Evolutionary conservation across 2,888 invertebrate species (phyloP), one percentile per base, ranked within the genome.

Genomic region (Epicampocera succincta): DNA sequence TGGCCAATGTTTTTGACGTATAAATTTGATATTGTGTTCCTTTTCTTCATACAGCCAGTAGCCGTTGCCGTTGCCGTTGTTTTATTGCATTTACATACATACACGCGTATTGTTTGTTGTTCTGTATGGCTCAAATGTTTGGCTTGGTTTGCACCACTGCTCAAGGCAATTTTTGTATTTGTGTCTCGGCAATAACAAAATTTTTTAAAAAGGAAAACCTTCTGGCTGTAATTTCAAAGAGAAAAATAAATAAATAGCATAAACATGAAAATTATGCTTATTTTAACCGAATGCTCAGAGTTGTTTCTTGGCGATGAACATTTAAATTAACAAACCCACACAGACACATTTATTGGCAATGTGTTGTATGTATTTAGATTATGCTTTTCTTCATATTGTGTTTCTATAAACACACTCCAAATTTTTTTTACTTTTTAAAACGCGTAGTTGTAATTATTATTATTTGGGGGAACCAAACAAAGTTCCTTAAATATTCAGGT

Each of bases 91-190:
- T 9, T 65, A 21, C 12, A 21, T 29, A 4, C 25, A 9, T 50
- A n/a, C n/a, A n/a, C n/a, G n/a, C n/a, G n/a, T n/a, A n/a, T n/a
- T n/a, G n/a, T n/a, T 58, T 50, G 60, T 72, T 25, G 40, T 60
- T 61, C 50, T 42, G 13, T 72, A 40, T 56, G 50, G 61, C 72
- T 48, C 21, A 38, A 69, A 73, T 68, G 38, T 77, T 66, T 69
- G 54, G 42, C 21, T 73, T 68, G 42, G 72, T 68, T 73, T 60
- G 56, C 48, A 66, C 21, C 44, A 38, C 15, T 5, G 46, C 76
- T 76, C 68, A 76, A 81, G 61, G 80, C 72, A 68, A 66, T 60
- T 77, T 77, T 29, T 65, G 33, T 56, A 65, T 65, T 63, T 77
- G 13, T 58, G 42, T 77, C 38, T 50, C 58, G 54, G 44, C 52